These are phyloP conservation scores for Holocentrus rufus DNA, from an alignment of 2,797 vertebrate species.

Conservation along the genomic window DNA sequence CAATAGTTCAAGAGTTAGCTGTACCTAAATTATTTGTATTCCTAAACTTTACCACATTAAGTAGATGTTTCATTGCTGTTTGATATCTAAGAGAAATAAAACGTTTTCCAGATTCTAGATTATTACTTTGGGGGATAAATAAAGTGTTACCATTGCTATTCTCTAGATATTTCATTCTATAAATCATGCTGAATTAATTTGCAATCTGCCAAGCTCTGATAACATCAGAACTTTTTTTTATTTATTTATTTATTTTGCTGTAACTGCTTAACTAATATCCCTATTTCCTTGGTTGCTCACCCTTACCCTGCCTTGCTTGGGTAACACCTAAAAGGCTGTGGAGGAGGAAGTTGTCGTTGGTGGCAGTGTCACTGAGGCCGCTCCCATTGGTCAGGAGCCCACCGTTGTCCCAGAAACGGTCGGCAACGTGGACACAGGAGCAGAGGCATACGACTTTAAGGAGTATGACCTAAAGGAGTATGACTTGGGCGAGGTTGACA, in stretches of 20 bases:
- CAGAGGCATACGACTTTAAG: slow-evolving; percentile 82
- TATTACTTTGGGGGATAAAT: slow-evolving; percentile 41
- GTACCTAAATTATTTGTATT: not conserved
- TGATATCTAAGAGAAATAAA: no score
- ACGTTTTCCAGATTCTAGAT: no score
- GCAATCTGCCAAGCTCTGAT: slow-evolving; percentile 69
- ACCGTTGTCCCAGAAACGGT: slow-evolving; percentile 73
- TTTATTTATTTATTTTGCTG: slow-evolving; percentile 71
- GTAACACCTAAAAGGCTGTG: slow-evolving; percentile 87
- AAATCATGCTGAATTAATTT: slow-evolving; percentile 63
- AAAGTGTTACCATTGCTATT: slow-evolving; percentile 67
- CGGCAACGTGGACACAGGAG: slow-evolving; percentile 74
- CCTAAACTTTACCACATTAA: not conserved
- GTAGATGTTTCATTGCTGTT: no score
- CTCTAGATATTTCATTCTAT: slow-evolving; percentile 28
- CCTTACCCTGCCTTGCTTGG: slow-evolving; percentile 73
- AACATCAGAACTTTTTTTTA: slow-evolving; percentile 68
- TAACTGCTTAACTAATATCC: slow-evolving; percentile 90
- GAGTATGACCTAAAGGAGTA: slow-evolving; percentile 85
- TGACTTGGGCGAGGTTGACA: slow-evolving; percentile 81
- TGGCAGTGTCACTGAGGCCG: slow-evolving; percentile 87
- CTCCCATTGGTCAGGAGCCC: slow-evolving; percentile 85
- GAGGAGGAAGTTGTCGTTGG: slow-evolving; percentile 88
- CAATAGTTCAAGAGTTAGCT: not conserved
- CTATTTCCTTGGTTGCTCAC: slow-evolving; percentile 81